These are phyloP conservation scores for Hipparchia sbordonii DNA, from an alignment of 2,888 invertebrate genomes.

Conservation along the genomic window DNA sequence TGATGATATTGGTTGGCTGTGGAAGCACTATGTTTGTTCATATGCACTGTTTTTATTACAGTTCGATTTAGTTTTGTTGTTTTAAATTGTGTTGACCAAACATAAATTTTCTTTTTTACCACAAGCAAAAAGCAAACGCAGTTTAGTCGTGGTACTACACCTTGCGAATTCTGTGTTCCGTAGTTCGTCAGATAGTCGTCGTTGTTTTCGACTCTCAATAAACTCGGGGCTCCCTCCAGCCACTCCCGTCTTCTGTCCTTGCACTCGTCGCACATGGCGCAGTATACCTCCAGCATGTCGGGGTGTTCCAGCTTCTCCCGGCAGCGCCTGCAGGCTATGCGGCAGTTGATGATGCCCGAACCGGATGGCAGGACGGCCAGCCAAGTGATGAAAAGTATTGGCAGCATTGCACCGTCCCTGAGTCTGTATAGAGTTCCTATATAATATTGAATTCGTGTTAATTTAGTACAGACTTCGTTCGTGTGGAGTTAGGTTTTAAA, in stretches of 20 bases:
- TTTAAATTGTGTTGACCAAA: too few relatives aligned
- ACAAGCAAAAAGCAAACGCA: too few relatives aligned
- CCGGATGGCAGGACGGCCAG: constrained; percentile 28
- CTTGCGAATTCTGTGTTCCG: constrained; percentile 9
- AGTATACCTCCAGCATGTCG: constrained; percentile 62
- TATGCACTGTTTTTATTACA: too few relatives aligned
- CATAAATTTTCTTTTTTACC: too few relatives aligned
- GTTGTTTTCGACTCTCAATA: constrained; percentile 8
- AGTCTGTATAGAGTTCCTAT: too few relatives aligned
- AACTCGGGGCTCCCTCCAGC: constrained; percentile 26
- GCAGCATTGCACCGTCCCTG: constrained; percentile 16
- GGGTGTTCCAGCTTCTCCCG: constrained; percentile 44
- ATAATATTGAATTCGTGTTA: too few relatives aligned
- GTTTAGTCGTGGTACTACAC: neutral
- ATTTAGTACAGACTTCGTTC: neutral
- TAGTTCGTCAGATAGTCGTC: constrained; percentile 16
- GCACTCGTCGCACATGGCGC: constrained; percentile 71
- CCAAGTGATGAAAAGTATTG: constrained; percentile 24
- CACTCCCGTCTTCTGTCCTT: constrained; percentile 52
- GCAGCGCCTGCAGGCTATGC: constrained; percentile 60
- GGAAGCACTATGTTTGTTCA: too few relatives aligned
- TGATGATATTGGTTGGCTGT: too few relatives aligned
- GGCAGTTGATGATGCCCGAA: constrained; percentile 53
- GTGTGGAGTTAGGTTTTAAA: neutral
- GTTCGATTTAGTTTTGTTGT: too few relatives aligned